Conservation (phyloP, 2,113 vertebrate species). For the Chrysochloris asiatica region DNA sequence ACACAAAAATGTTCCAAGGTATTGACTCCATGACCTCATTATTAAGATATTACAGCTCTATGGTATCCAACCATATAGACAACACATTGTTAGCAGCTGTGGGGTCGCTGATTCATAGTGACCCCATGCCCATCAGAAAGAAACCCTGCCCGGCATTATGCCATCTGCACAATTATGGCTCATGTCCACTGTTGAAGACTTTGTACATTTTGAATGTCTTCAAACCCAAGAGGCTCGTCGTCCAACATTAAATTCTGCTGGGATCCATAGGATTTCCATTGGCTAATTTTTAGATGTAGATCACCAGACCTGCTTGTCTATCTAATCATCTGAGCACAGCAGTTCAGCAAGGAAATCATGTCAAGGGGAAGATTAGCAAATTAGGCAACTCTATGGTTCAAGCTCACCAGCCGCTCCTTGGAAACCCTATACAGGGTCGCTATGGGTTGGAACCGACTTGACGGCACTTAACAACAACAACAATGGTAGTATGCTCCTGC, state of each 20-base stretch:
- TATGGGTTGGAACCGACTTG: too few relatives aligned
- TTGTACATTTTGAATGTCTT: not conserved
- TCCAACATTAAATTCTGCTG: not conserved
- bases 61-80: not conserved
- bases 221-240: not conserved
- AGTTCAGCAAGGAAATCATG: conserved; percentile 14
- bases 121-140: not conserved
- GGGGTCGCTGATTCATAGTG: not conserved
- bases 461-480: too few relatives aligned
- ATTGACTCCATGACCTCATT: conserved; percentile 65
- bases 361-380: not conserved
- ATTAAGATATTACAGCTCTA: conserved; percentile 10
- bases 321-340: not conserved
- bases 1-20: too few relatives aligned
- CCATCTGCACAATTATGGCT: not conserved
- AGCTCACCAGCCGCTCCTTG: too few relatives aligned
- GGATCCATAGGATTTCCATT: not conserved
- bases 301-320: not conserved
- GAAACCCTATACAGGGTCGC: too few relatives aligned
- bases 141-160: not conserved
- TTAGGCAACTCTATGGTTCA: too few relatives aligned
- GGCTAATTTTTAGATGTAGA: not conserved
- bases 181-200: not conserved
- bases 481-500: too few relatives aligned
- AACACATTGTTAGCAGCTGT: not conserved